Percentiles rank a stretch among this genome's conserved stretches.
These are phyloP conservation scores for Steatornis caripensis DNA, from an alignment of 2,113 vertebrate genomes.

Conservation along the genomic window DNA sequence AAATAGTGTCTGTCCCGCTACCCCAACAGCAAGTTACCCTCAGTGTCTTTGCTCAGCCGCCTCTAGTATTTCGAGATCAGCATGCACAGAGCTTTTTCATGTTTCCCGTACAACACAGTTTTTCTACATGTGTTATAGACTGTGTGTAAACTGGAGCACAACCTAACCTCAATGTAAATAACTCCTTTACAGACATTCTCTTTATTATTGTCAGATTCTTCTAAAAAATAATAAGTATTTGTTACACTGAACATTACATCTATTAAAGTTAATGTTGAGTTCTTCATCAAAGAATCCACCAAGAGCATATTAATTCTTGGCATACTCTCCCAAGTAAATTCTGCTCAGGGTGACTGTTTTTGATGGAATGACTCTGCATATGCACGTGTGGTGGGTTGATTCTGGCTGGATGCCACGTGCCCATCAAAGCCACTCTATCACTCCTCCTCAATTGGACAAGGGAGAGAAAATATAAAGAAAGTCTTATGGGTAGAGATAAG, in stretches of 20 bases:
- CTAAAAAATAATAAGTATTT: background rate
- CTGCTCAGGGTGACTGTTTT: background rate
- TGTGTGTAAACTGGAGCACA: background rate
- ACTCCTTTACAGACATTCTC: background rate
- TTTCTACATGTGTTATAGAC: background rate
- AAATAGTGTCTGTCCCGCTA: background rate
- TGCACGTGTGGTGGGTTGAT: too few species aligned
- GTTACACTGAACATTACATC: background rate
- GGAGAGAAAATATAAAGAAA: too few species aligned
- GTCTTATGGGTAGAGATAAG: too few species aligned
- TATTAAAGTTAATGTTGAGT: background rate
- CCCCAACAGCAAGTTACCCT: background rate
- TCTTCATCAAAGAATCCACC: background rate
- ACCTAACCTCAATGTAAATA: background rate
- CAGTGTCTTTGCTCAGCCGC: background rate
- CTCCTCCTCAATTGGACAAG: too few species aligned
- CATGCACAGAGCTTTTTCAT: background rate
- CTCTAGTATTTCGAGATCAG: background rate
- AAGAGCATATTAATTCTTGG: background rate
- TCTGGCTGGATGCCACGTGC: too few species aligned
- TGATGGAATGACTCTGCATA: background rate
- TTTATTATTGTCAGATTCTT: background rate
- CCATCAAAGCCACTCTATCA: too few species aligned
- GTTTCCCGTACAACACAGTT: background rate
- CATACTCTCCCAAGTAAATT: background rate